Evolutionary conservation across 2,113 vertebrate species (phyloP), one percentile per base, ranked within the genome.

Genomic region (Fregetta grallaria): DNA sequence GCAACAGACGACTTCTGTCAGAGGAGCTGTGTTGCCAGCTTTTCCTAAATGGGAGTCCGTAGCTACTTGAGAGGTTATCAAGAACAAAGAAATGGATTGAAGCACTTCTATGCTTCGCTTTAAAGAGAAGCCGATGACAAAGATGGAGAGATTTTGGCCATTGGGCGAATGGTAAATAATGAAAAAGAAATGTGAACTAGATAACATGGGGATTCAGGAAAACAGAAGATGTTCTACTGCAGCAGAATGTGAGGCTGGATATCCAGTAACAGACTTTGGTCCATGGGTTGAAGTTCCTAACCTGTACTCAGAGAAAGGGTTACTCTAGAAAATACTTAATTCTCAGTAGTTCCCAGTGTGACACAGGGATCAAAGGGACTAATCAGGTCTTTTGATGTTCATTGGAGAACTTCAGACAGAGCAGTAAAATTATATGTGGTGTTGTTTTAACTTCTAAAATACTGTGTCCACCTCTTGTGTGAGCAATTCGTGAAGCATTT

Each of bases 401-500:
- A 27, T 26, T 4, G 7, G 38, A 90, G 16, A 71, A 53, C 65
- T 89, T 84, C 50, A 89, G 40, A 9, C 34, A 63, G 21, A 86
- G 32, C 13, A 87, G 26, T 21, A 34, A 63, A 26, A 30, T 49
- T 84, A 20, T 29, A 26, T 45, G 11, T 59, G 13, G 6, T 74
- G 61, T 10, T 92, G 13, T 61, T 40, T n/a, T 58, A 77, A 63
- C 11, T 9, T 67, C 25, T 79, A n/a, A 74, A 82, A 67, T 38
- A 30, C 13, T 27, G 6, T 50, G 10, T 30, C 26, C 5, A 19
- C 18, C 17, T 74, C 18, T 52, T 75, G 13, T 30, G 10, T n/a
- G 19, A 71, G 6, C 5, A 82, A n/a, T 32, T n/a, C 0, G 0
- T 55, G 19, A 53, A 78, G 8, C 3, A 42, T 67, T 90, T 85